A percentile compares a stretch with the other conserved stretches of the same genome.
Evolutionary conservation across 2,888 invertebrate genomes (phyloP).

Genomic region (Tanaodytes sp.): DNA sequence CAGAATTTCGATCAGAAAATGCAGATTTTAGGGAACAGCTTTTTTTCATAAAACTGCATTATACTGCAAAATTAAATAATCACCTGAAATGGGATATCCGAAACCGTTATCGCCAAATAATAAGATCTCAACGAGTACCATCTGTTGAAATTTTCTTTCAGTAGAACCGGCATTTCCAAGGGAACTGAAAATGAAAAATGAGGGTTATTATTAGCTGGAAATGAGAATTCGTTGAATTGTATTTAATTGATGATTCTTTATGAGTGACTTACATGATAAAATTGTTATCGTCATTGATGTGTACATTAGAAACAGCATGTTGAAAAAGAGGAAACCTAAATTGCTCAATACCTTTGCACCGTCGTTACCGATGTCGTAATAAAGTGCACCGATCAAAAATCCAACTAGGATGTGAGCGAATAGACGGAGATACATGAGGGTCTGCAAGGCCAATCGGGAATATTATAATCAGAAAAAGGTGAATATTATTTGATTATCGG

Average conservation of each 20-base stretch:
- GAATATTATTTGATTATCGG: too few relatives aligned
- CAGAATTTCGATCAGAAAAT: too few relatives aligned
- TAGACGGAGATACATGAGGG: slow-evolving; percentile 93
- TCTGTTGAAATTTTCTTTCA: slow-evolving; percentile 95
- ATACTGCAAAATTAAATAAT: too few relatives aligned
- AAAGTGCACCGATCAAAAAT: slow-evolving; percentile 93
- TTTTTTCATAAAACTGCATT: too few relatives aligned
- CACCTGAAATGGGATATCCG: slow-evolving; percentile 99
- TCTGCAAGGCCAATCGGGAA: too few relatives aligned
- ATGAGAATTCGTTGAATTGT: too few relatives aligned
- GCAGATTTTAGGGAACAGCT: too few relatives aligned
- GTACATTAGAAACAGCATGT: slow-evolving; percentile 99
- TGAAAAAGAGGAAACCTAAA: slow-evolving; percentile 97
- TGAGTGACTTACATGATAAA: slow-evolving; percentile 86
- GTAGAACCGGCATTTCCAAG: slow-evolving; percentile 93
- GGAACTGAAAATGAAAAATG: slow-evolving; percentile 80
- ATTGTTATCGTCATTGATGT: slow-evolving; percentile 99
- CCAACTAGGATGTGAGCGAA: slow-evolving; percentile 96
- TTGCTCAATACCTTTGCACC: slow-evolving; percentile 97
- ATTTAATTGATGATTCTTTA: not conserved
- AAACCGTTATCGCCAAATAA: slow-evolving; percentile 95
- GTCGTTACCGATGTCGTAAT: slow-evolving; percentile 96
- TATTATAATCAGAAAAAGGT: too few relatives aligned
- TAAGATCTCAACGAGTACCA: slow-evolving; percentile 97
- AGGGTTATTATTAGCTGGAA: too few relatives aligned